Base-by-base conservation (phyloP, 2,888 invertebrate species). In the Plebejus argus region DNA sequence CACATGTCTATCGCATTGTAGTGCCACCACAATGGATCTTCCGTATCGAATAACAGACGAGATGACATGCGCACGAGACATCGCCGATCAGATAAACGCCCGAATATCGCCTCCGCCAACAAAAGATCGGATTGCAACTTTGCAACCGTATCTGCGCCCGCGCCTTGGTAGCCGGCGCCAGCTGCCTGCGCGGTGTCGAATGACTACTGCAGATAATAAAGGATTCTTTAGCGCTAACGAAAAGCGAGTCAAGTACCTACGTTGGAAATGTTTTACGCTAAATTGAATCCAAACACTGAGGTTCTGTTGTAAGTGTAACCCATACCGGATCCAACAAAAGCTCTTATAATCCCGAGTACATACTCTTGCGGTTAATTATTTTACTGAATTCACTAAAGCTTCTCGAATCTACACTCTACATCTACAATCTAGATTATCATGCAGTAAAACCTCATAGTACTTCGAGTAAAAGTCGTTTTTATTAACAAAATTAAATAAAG, bases 101-200 rank as follows among this genome's bases (percentile, higher is more conserved):
- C 84, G 84, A 89, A 91, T 89, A 89, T 91, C 88, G 90, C 90
- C 86, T 88, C 86, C 88, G 87, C 90, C 91, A 91, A 91, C 90
- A 91, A 93, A 93, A 92, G 89, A 91, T 93, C 91, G 81, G 80
- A 88, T 93, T 91, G 87, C 89, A 86, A 83, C 83, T 84, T 84
- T 86, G 86, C 86, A 86, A 86, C 87, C 83, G 84, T 88, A 89
- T 88, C 86, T 82, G 87, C 86, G 85, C 82, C 86, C 85, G 90
- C 87, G 89, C 88, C 86, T 89, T 92, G 91, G 93, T 92, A 93
- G 92, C 92, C 85, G 92, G 92, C 93, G 93, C 92, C 93, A 92
- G 90, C 93, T 92, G 93, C 88, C 85, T 85, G 78, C 79, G 81
- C 80, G 85, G 89, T 92, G 91, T 93, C 92, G 84, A 89, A 89